Evolutionary conservation across 1,140 invertebrate species (phyloP).

Genomic region (Orussus abietinus): DNA sequence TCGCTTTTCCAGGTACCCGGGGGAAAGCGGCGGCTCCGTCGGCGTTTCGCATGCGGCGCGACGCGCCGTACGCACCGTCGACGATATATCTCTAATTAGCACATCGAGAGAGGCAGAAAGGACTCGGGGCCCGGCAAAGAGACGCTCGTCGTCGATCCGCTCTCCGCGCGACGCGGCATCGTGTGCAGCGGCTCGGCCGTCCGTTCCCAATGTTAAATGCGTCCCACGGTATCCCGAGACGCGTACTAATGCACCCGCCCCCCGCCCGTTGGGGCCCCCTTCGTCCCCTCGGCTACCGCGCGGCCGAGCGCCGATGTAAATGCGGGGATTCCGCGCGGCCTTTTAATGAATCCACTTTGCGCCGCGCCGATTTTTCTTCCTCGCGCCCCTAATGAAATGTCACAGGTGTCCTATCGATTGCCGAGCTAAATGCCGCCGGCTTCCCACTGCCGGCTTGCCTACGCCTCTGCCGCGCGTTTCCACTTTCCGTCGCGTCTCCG

Average conservation of each 20-base stretch:
- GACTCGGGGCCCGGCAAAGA: too few relatives aligned
- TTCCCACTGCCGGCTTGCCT: constrained; percentile 40
- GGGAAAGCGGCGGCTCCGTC: too few relatives aligned
- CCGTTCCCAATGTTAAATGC: constrained; percentile 49
- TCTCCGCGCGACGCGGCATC: too few relatives aligned
- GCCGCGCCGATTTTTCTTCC: constrained; percentile 15
- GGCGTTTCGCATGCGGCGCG: too few relatives aligned
- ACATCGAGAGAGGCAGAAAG: too few relatives aligned
- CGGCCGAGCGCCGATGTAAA: constrained; percentile 37
- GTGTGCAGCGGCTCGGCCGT: constrained; percentile 33
- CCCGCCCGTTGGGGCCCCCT: too few relatives aligned
- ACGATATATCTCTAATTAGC: too few relatives aligned
- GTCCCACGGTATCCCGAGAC: constrained; percentile 44
- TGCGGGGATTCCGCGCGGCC: constrained; percentile 32
- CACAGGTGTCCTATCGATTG: constrained; percentile 51
- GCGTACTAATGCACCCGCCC: constrained; percentile 47
- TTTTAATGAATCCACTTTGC: constrained; percentile 48
- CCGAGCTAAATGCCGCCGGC: constrained; percentile 44
- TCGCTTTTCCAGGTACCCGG: too few relatives aligned
- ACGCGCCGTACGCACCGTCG: too few relatives aligned
- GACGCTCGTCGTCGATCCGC: too few relatives aligned
- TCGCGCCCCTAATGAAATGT: constrained; percentile 48
- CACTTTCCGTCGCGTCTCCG: too few relatives aligned
- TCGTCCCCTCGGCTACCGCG: constrained; percentile 27
- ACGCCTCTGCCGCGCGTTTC: constrained; percentile 17